Evolutionary conservation across 1,140 invertebrate genomes (phyloP), one percentile per base, ranked within the genome.

Genomic region (Drosophila pruinosa): DNA sequence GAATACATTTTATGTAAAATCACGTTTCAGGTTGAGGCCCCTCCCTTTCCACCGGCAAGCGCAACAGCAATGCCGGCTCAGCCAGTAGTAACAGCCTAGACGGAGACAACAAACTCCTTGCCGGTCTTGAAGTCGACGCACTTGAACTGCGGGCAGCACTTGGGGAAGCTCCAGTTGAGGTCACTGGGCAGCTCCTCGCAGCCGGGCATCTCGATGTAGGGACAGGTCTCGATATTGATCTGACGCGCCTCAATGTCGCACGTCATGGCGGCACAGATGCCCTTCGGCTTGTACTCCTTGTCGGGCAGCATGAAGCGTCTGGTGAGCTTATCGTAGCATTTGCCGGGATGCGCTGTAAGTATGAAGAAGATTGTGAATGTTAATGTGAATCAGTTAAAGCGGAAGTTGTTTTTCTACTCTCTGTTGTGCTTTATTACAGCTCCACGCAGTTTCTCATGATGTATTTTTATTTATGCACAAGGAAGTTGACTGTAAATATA

Each of bases 221-320:
- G 89, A 73, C 89, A 91, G 47, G 89, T 91, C 79, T 91, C 89
- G 74, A 91, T 91, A 70, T 89, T 90, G 61, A 91, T 91, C 54
- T 88, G 78, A 52, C 75, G 82, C 28, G 77, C 61, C 54, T 80
- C 72, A 57, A 91, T 83, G 73, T 88, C 86, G 80, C 89, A 91
- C 64, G 83, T 91, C 83, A 91, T 89, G n/a, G 81, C 72, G 21
- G 89, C 89, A 28, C 89, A 91, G 61, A 91, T 89, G 77, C 89
- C 89, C 75, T 91, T 91, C 75, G 89, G 89, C 70, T 75, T 90
- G 79, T 91, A 91, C 43, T 91, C 89, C 86, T 91, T 91, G 64
- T 83, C 70, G 57, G 89, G 89, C 50, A 91, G 73, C 80, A 91
- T 81, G 57, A 80, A 75, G 53, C 85, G 89, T 47, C 80, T 74